Percentiles rank a stretch among this genome's conserved stretches.
Conservation (phyloP, 2,888 invertebrate genomes). For the Myopa testacea region DNA sequence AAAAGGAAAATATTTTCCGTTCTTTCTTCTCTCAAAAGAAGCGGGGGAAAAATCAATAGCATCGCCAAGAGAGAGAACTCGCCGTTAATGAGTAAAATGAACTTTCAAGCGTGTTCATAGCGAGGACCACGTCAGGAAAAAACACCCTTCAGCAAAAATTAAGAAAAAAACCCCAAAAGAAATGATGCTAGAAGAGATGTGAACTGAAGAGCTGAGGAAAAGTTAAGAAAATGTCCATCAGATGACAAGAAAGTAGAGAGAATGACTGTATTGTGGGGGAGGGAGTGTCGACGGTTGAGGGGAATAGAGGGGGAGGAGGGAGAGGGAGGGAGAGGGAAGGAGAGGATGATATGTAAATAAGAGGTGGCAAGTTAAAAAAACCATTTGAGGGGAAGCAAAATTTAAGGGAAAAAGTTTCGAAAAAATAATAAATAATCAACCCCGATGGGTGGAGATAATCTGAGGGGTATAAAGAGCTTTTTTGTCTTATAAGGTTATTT, state of each 20-base stretch:
- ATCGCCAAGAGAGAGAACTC: slow-evolving; percentile 17
- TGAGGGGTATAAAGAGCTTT: neutral
- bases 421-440: neutral
- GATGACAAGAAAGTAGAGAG: neutral
- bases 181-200: neutral
- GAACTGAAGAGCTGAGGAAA: neutral
- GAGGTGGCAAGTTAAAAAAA: neutral
- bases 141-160: slow-evolving; percentile 20
- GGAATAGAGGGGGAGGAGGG: neutral
- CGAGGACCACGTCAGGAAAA: slow-evolving; percentile 34
- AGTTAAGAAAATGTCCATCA: slow-evolving; percentile 26
- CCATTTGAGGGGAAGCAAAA: neutral
- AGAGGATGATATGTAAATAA: neutral
- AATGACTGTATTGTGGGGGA: neutral
- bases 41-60: slow-evolving; percentile 32
- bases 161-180: slow-evolving; percentile 1
- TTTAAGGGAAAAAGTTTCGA: neutral
- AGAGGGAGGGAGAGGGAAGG: neutral
- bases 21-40: neutral
- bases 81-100: slow-evolving; percentile 47
- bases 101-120: slow-evolving; percentile 37
- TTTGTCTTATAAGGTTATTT: neutral
- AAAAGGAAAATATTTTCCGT: neutral
- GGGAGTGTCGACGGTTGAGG: neutral
- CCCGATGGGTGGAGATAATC: no score